Conservation (phyloP, 1,140 invertebrate species). For the honey bee (Apis mellifera) region Amel_HAv3.1 CM009931.2:25896501-25897000, state of each 20-base stretch:
- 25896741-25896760: constrained; percentile 92
- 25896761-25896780: constrained; percentile 93
- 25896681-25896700: neutral
- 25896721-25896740: constrained; percentile 73
- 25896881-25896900: too few species aligned
- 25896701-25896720: neutral
- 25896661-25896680: neutral
- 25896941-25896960: constrained; percentile 34
- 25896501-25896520: constrained; percentile 95
- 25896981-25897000: constrained; percentile 20
- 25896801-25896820: constrained; percentile 94
- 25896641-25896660: neutral
- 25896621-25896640: neutral
- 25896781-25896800: constrained; percentile 94
- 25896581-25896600: too few species aligned
- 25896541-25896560: too few species aligned
- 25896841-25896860: constrained; percentile 97
- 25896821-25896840: constrained; percentile 93
- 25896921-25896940: constrained; percentile 28
- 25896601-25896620: neutral
- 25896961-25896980: neutral
- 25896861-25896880: constrained; percentile 67
- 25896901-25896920: constrained; percentile 6
- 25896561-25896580: neutral
- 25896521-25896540: constrained; percentile 96